Evolutionary conservation across 2,888 invertebrate species (phyloP).

Genomic region (Leucozona laternaria): DNA sequence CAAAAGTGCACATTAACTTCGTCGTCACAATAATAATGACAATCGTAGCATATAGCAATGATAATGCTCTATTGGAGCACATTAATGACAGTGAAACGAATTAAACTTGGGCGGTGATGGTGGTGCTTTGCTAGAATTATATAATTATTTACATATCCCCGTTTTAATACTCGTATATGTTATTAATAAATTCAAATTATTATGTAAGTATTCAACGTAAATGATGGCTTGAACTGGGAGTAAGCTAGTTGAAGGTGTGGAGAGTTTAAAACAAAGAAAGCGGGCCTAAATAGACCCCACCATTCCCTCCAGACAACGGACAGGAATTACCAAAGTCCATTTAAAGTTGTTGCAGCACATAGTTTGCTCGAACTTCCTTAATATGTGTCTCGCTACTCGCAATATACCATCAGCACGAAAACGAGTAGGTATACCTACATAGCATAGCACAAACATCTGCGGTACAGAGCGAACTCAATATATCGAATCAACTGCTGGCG

Average conservation of each 20-base stretch:
- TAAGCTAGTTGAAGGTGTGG: not conserved
- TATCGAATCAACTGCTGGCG: constrained; percentile 48
- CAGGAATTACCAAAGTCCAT: not conserved
- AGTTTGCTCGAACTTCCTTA: constrained; percentile 55
- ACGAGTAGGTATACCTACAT: no score
- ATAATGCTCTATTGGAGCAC: constrained; percentile 51
- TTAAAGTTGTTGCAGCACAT: constrained; percentile 11
- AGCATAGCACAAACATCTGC: constrained; percentile 21
- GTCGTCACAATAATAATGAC: not conserved
- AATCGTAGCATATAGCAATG: constrained; percentile 7
- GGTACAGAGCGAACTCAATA: constrained; percentile 36
- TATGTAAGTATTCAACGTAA: not conserved
- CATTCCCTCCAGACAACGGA: not conserved
- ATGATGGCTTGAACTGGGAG: not conserved
- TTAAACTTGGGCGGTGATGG: not conserved
- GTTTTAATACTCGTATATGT: not conserved
- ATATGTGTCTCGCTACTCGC: constrained; percentile 45
- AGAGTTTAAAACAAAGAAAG: not conserved
- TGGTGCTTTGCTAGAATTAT: not conserved
- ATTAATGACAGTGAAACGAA: constrained; percentile 39
- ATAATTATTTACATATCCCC: not conserved
- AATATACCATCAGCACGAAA: not conserved
- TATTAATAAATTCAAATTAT: constrained; percentile 52
- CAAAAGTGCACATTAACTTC: constrained; percentile 35
- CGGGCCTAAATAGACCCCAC: not conserved